These are phyloP conservation scores for Tadarida brasiliensis DNA, from an alignment of 2,797 vertebrate genomes.

Conservation along the genomic window DNA sequence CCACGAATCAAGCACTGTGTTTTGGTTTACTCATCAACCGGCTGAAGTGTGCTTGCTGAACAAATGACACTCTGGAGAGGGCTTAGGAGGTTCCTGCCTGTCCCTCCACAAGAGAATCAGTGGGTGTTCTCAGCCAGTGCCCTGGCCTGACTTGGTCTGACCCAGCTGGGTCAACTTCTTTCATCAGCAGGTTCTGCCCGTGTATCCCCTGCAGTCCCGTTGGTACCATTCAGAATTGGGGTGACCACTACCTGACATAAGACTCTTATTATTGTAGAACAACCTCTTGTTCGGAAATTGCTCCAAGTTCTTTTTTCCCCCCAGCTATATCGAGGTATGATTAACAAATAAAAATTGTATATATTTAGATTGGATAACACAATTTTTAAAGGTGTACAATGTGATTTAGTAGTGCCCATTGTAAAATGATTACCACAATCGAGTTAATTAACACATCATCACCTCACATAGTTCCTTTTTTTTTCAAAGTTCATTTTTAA, in stretches of 20 bases:
- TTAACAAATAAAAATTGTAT: neutral
- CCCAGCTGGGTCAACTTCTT: neutral
- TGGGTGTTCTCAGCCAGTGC: neutral
- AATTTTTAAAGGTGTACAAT: neutral
- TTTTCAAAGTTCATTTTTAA: neutral
- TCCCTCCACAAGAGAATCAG: fast-evolving
- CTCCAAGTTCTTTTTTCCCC: neutral
- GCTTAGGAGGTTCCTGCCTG: neutral
- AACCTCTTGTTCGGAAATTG: neutral
- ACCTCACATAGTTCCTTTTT: neutral
- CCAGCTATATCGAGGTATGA: neutral
- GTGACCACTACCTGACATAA: neutral
- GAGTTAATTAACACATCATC: neutral
- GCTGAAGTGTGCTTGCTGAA: neutral
- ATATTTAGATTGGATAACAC: neutral
- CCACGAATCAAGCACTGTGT: neutral
- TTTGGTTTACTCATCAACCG: neutral
- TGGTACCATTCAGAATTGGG: neutral
- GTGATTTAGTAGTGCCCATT: neutral
- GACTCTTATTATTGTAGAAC: neutral
- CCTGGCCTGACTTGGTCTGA: neutral
- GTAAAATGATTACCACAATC: neutral
- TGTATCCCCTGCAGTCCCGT: fast-evolving
- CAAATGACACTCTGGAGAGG: neutral
- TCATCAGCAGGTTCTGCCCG: neutral